Evolutionary conservation across 2,888 invertebrate species (phyloP).

Genomic region (Rhamnusium bicolor): DNA sequence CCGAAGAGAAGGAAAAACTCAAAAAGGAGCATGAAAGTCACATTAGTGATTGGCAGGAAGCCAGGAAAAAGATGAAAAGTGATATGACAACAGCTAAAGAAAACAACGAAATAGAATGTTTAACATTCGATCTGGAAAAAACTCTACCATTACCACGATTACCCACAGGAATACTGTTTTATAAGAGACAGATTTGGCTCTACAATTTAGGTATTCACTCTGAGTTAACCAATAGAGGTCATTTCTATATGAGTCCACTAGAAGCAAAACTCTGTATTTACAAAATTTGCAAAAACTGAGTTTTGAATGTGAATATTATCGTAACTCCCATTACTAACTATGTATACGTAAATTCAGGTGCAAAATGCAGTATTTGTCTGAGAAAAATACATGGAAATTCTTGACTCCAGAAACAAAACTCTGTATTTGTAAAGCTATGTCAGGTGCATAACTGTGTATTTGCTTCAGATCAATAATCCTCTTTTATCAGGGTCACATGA

Average conservation of each 20-base stretch:
- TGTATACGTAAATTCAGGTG: no score
- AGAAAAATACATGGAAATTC: no score
- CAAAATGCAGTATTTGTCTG: no score
- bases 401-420: no score
- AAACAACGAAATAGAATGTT: conserved; percentile 33
- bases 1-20: conserved; percentile 21
- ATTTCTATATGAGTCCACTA: conserved; percentile 41
- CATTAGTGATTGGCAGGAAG: conserved; percentile 30
- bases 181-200: conserved; percentile 40
- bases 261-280: no score
- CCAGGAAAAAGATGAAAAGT: conserved; percentile 35
- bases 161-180: conserved; percentile 40
- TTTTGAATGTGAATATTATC: no score
- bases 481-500: no score
- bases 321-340: no score
- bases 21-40: conserved; percentile 34
- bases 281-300: no score
- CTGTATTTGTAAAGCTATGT: no score
- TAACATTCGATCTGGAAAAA: conserved; percentile 42
- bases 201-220: conserved; percentile 37
- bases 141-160: conserved; percentile 39
- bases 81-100: conserved; percentile 34
- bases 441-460: no score
- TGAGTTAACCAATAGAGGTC: conserved; percentile 32
- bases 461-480: no score